A percentile compares a stretch with the other conserved stretches of the same genome.
phyloP scores from a whole-genome alignment of 37 sponge, comb jelly and placozoan species.

The Axinella damicornis region DNA sequence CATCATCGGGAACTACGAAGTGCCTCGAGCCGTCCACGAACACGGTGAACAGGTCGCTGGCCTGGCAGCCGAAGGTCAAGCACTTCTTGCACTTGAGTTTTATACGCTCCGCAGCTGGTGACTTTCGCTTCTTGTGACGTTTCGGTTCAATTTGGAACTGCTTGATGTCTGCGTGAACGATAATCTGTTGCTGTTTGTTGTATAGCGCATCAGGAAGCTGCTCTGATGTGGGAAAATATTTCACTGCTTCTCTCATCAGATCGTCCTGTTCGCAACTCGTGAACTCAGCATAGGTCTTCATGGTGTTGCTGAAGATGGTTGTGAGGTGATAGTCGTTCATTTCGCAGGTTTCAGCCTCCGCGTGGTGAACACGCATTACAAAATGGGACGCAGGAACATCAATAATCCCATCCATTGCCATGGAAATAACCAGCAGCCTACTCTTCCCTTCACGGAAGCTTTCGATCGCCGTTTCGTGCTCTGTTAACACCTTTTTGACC shows the following conservation, averaged over 20 bases:
- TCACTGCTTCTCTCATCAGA: background rate
- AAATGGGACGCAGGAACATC: too few species aligned
- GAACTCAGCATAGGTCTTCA: too few species aligned
- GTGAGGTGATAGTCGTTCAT: too few species aligned
- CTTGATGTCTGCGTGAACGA: too few species aligned
- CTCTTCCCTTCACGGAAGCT: background rate
- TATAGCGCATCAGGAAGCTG: too few species aligned
- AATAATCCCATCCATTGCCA: background rate
- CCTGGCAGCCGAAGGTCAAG: conserved; percentile 1
- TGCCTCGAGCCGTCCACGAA: conserved; percentile 7
- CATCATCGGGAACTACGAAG: conserved; percentile 18
- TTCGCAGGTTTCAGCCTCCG: too few species aligned
- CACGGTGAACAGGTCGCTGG: conserved; percentile 8
- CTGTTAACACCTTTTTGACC: too few species aligned
- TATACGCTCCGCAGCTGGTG: background rate
- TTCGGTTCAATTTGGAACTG: too few species aligned
- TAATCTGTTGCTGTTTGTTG: too few species aligned
- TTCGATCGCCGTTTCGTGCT: background rate
- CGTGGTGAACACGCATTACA: too few species aligned
- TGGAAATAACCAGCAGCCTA: conserved; percentile 1
- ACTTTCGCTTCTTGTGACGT: background rate
- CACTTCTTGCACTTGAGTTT: conserved; percentile 18
- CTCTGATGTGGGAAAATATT: background rate
- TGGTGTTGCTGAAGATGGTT: too few species aligned
- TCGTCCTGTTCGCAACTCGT: too few species aligned